Evolutionary conservation across 2,888 invertebrate genomes (phyloP).

Genomic region (Harmothoe impar): DNA sequence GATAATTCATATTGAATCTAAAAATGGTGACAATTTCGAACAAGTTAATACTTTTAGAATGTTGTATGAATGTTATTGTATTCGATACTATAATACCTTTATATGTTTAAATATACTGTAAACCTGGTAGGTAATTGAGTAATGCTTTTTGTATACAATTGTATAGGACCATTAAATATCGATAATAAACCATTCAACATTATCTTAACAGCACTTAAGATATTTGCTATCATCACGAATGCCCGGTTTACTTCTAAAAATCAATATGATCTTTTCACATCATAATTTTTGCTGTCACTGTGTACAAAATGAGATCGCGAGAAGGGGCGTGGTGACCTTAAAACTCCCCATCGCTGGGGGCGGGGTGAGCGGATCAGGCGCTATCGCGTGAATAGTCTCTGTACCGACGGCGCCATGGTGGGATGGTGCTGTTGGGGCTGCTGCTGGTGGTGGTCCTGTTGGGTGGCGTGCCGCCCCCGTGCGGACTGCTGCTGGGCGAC

Average conservation of each 20-base stretch:
- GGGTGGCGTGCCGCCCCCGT: not conserved
- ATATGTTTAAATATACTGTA: too few relatives aligned
- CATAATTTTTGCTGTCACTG: slow-evolving; percentile 15
- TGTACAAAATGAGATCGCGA: not conserved
- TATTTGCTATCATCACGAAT: slow-evolving; percentile 3
- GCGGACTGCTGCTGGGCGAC: not conserved
- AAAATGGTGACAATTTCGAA: too few relatives aligned
- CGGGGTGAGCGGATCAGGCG: slow-evolving; percentile 13
- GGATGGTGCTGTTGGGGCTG: not conserved
- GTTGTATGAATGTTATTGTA: too few relatives aligned
- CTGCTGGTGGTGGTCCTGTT: slow-evolving; percentile 56
- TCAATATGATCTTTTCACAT: not conserved
- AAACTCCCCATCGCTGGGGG: too few relatives aligned
- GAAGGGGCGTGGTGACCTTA: not conserved
- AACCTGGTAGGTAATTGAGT: too few relatives aligned
- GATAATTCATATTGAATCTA: too few relatives aligned
- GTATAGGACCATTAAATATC: too few relatives aligned
- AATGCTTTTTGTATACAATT: too few relatives aligned
- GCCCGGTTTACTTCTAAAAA: not conserved
- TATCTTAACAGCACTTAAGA: too few relatives aligned
- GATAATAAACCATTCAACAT: too few relatives aligned
- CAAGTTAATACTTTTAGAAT: too few relatives aligned
- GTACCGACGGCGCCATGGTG: slow-evolving; percentile 4
- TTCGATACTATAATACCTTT: too few relatives aligned
- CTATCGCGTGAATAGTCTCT: slow-evolving; percentile 57